phyloP scores from a whole-genome alignment of 1,140 invertebrate genomes.

The Eubasilissa regina region DNA sequence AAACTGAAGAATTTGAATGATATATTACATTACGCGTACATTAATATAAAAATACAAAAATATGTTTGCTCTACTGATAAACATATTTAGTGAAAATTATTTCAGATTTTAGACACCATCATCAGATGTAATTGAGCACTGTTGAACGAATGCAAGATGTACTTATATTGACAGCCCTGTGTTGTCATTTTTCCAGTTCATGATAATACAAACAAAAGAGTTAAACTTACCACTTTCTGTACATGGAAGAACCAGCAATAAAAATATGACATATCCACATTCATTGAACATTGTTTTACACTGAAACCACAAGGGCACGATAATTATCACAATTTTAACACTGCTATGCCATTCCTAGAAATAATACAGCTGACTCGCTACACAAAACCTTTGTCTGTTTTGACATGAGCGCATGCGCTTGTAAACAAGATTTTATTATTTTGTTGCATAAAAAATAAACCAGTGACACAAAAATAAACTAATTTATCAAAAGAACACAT shows the following conservation, averaged over 20 bases:
- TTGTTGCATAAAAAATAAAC: slow-evolving; percentile 50
- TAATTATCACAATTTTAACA: slow-evolving; percentile 56
- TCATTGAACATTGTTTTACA: slow-evolving; percentile 74
- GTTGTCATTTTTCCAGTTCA: slow-evolving; percentile 18
- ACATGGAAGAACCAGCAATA: slow-evolving; percentile 73
- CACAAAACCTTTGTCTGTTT: slow-evolving; percentile 75
- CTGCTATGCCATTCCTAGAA: slow-evolving; percentile 58
- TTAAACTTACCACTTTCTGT: slow-evolving; percentile 73
- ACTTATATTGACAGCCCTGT: slow-evolving; percentile 10
- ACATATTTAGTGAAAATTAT: too few relatives aligned
- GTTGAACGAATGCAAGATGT: slow-evolving; percentile 13
- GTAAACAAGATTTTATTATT: slow-evolving; percentile 61
- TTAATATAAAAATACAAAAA: too few relatives aligned
- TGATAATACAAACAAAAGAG: slow-evolving; percentile 13
- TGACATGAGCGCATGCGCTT: slow-evolving; percentile 71
- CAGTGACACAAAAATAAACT: slow-evolving; percentile 40
- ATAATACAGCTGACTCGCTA: slow-evolving; percentile 73
- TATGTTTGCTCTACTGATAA: too few relatives aligned
- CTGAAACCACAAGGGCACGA: slow-evolving; percentile 42
- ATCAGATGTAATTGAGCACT: background rate
- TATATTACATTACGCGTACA: too few relatives aligned
- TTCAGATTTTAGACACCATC: too few relatives aligned
- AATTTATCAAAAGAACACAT: slow-evolving; percentile 40
- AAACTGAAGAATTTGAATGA: too few relatives aligned
- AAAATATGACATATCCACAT: slow-evolving; percentile 74